Evolutionary conservation across 1,140 invertebrate species (phyloP).

Genomic region (Saxidomus purpurata): DNA sequence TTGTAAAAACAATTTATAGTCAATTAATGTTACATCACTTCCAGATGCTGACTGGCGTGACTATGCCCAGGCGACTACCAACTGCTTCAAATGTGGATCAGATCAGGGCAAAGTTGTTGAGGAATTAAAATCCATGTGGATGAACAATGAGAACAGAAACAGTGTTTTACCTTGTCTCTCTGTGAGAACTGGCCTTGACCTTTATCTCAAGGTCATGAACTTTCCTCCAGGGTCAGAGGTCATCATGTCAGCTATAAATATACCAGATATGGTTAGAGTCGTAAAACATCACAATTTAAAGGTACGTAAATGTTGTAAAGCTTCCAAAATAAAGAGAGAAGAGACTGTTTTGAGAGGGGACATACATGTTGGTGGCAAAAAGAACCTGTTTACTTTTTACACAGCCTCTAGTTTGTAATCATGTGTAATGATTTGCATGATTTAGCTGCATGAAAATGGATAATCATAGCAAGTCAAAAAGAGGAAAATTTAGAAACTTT

Average conservation of each 20-base stretch:
- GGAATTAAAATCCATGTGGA: conserved; percentile 80
- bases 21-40: conserved; percentile 48
- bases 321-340: too few relatives aligned
- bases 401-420: too few relatives aligned
- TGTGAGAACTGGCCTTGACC: conserved; percentile 84
- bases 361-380: too few relatives aligned
- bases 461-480: too few relatives aligned
- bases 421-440: too few relatives aligned
- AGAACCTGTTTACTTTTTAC: too few relatives aligned
- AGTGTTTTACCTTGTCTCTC: conserved; percentile 83
- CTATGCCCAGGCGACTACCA: conserved; percentile 63
- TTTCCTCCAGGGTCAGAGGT: conserved; percentile 85
- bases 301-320: conserved; percentile 47
- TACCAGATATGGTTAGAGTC: conserved; percentile 85
- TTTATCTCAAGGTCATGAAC: conserved; percentile 82
- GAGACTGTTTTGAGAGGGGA: too few relatives aligned
- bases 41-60: conserved; percentile 78
- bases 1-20: too few relatives aligned
- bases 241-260: conserved; percentile 86
- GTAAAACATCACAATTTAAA: conserved; percentile 82
- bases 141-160: conserved; percentile 77
- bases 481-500: too few relatives aligned
- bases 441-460: too few relatives aligned
- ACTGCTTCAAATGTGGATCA: conserved; percentile 65
- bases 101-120: conserved; percentile 70